Evolutionary conservation across 2,113 vertebrate genomes (phyloP), one percentile per base, ranked within the genome.

Genomic region (Odontesthes bonariensis): DNA sequence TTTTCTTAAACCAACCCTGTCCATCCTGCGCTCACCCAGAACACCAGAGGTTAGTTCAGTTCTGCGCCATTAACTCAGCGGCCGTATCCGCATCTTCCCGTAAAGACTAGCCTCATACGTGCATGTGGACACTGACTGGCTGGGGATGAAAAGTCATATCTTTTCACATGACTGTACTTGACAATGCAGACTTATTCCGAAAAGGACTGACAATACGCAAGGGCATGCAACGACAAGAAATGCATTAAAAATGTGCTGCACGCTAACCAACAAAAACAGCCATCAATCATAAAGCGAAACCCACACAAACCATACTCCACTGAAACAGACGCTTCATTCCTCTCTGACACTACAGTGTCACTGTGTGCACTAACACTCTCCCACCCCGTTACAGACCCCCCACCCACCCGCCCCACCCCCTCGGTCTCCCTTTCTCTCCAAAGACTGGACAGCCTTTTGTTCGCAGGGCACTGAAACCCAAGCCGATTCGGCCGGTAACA

Each of bases 371-470:
- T 66, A 79, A 75, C 75, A 61, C 67, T 22, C 59, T 52, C 60
- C 64, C 67, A 6, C 46, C 55, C 54, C 20, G 20, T 23, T 49
- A n/a, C 2, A n/a, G 57, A 44, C 8, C 11, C 35, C 35, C 2
- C 1, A 7, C 35, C 35, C 35, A 35, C 35, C 35, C 35, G 5
- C 22, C 5, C 27, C 66, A 47, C 5, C n/a, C 33, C 31, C 23
- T 38, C 69, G 9, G 10, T 65, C 68, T 66, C 75, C 54, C 59
- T 40, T 52, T 81, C 81, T 76, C 83, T 85, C 87, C 4, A 56
- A 87, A 87, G 91, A 89, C 87, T 82, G 85, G 90, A 85, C 90
- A 84, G 87, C 82, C 90, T 92, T 92, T 93, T 93, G 92, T 92
- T 94, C 78, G 32, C 75, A 73, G 75, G 80, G 80, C 81, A 79